Conservation (phyloP, 1,140 invertebrate species). For the Drosophila pseudoobscura region DNA sequence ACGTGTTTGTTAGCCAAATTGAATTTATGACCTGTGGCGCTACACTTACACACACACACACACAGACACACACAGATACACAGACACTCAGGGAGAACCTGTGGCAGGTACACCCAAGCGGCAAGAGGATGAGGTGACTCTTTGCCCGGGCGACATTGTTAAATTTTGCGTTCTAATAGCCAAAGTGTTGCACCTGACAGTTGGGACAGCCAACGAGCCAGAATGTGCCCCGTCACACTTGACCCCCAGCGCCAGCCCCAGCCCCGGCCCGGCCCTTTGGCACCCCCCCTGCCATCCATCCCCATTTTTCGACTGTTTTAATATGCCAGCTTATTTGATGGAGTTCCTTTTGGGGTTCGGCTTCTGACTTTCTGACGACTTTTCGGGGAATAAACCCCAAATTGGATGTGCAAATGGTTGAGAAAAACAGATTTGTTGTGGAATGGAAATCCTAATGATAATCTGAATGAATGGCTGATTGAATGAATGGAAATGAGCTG, state of each 20-base stretch:
- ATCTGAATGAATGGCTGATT: too few relatives aligned
- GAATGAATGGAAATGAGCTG: neutral
- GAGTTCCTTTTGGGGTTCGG: conserved; percentile 8
- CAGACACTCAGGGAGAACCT: neutral
- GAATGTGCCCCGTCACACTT: conserved; percentile 62
- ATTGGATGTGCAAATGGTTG: conserved; percentile 44
- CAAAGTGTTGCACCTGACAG: conserved; percentile 63
- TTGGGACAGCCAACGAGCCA: conserved; percentile 45
- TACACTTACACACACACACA: conserved; percentile 40
- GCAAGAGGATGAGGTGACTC: conserved; percentile 6
- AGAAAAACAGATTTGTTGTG: conserved; percentile 21
- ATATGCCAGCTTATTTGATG: conserved; percentile 60
- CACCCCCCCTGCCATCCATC: conserved; percentile 7
- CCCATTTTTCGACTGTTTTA: conserved; percentile 37
- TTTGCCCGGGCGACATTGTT: conserved; percentile 70
- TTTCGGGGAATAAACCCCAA: conserved; percentile 2
- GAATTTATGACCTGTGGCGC: conserved; percentile 79
- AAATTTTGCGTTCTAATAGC: conserved; percentile 71
- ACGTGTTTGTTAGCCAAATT: conserved; percentile 80
- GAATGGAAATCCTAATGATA: neutral
- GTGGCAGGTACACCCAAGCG: neutral
- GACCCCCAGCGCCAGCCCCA: conserved; percentile 30
- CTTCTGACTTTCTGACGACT: neutral
- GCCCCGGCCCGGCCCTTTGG: conserved; percentile 10
- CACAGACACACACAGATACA: conserved; percentile 7